These are phyloP conservation scores for Sternotherus odoratus DNA, from an alignment of 2,797 vertebrate species.

Conservation along the genomic window DNA sequence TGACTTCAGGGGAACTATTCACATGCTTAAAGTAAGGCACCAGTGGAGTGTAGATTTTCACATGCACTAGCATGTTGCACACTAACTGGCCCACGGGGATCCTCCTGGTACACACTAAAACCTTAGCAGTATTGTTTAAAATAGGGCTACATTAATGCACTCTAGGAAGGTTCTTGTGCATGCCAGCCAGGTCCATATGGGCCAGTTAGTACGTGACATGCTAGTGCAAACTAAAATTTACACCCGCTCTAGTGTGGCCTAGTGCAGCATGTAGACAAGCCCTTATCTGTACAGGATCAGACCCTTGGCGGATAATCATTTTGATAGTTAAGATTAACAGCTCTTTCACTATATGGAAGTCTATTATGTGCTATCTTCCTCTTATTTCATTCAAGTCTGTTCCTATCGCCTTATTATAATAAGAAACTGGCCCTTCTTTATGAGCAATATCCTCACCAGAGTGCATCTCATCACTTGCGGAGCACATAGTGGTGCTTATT, in stretches of 20 bases:
- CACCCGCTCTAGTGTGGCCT: neutral
- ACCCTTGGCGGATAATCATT: neutral
- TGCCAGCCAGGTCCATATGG: neutral
- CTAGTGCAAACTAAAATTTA: neutral
- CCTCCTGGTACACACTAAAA: neutral
- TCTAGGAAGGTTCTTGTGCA: neutral
- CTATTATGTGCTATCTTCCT: neutral
- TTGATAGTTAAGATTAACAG: neutral
- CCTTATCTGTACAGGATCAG: neutral
- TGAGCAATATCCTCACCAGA: neutral
- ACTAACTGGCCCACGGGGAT: neutral
- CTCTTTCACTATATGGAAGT: constrained; percentile 5
- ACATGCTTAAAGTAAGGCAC: neutral
- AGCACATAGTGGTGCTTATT: fast-evolving
- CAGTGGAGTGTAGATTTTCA: neutral
- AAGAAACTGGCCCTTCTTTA: neutral
- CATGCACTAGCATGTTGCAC: neutral
- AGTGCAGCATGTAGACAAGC: neutral
- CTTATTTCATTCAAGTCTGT: neutral
- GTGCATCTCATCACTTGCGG: neutral
- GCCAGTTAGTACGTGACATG: neutral
- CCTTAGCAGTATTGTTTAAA: neutral
- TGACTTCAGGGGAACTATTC: neutral
- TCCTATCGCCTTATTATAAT: neutral
- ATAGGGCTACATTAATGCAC: neutral